phyloP scores from a whole-genome alignment of 2,888 invertebrate genomes.

The Mystacides longicornis region DNA sequence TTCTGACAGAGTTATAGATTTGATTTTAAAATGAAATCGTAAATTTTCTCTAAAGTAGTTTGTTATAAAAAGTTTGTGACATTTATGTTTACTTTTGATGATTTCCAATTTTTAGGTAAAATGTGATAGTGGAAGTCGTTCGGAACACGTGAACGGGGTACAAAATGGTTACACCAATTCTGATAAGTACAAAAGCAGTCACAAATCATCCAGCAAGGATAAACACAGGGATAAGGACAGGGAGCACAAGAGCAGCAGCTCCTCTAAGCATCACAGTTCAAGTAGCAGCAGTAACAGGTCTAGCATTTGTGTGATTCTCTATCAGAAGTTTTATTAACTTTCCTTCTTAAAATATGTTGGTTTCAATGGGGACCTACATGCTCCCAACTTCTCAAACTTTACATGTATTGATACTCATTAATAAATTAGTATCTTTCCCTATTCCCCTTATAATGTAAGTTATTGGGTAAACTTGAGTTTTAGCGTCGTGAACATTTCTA shows the following conservation, averaged over 20 bases:
- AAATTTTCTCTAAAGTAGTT: background rate
- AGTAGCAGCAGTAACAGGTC: slow-evolving; percentile 32
- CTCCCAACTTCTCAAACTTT: too few species aligned
- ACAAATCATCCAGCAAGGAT: slow-evolving; percentile 62
- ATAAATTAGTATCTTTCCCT: too few species aligned
- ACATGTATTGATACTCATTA: too few species aligned
- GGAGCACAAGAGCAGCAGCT: slow-evolving; percentile 51
- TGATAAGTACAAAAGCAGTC: slow-evolving; percentile 52
- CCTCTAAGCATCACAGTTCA: slow-evolving; percentile 43
- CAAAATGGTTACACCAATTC: slow-evolving; percentile 65
- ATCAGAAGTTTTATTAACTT: background rate
- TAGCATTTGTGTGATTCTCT: background rate
- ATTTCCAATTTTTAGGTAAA: slow-evolving; percentile 21
- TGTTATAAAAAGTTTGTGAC: background rate
- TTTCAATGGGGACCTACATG: too few species aligned
- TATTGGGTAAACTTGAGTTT: too few species aligned
- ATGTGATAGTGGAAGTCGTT: slow-evolving; percentile 45
- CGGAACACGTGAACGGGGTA: slow-evolving; percentile 67
- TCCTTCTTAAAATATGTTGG: background rate
- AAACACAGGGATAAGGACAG: slow-evolving; percentile 62
- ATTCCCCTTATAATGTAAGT: too few species aligned
- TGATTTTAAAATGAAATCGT: background rate
- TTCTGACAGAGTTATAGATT: too few species aligned
- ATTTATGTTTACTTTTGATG: too few species aligned
- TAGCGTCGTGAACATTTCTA: too few species aligned